phyloP scores from a whole-genome alignment of 2,113 vertebrate genomes.

The Macaca nemestrina region DNA sequence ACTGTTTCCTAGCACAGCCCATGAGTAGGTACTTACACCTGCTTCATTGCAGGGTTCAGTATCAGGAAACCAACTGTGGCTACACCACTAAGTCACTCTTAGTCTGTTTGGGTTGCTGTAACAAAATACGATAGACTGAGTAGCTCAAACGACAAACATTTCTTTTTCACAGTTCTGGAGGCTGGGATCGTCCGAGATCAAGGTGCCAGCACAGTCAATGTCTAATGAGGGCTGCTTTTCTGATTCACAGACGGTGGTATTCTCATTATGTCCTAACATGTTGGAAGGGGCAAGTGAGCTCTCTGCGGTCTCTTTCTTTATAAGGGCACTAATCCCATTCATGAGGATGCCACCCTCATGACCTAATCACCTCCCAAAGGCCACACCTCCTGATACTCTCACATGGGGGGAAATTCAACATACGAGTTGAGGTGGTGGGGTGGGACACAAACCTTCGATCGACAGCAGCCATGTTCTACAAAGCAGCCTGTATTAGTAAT shows the following conservation, averaged over 20 bases:
- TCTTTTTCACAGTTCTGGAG: neutral
- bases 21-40: fast-evolving
- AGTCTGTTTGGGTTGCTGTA: neutral
- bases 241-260: neutral
- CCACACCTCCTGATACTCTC: neutral
- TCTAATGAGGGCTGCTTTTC: neutral
- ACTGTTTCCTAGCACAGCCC: neutral
- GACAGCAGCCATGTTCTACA: neutral
- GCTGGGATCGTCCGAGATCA: neutral
- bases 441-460: neutral
- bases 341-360: too few relatives aligned
- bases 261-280: neutral
- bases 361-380: neutral
- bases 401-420: neutral
- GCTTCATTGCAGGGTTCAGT: neutral
- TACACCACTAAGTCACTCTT: neutral
- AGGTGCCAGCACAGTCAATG: neutral
- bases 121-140: neutral
- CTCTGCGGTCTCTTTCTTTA: neutral
- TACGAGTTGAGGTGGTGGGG: neutral
- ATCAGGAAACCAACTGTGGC: neutral
- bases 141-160: neutral
- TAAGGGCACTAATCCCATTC: too few relatives aligned
- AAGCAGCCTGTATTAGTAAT: neutral
- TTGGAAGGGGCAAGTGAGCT: neutral